phyloP scores from a whole-genome alignment of 2,888 invertebrate species.

The Balanococcus diminutus region DNA sequence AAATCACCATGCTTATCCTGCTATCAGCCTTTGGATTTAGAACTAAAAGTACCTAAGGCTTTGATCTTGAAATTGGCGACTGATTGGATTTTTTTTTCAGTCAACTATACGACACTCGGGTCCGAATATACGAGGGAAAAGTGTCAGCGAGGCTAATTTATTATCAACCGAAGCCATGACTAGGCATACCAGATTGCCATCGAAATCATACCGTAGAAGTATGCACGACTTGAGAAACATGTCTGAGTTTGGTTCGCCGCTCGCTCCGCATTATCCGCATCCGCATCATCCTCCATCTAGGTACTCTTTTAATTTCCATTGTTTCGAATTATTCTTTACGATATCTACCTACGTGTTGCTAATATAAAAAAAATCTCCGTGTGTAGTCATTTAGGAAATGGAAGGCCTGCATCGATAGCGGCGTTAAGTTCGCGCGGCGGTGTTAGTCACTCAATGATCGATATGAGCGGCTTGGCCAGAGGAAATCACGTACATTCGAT shows the following conservation, averaged over 20 bases:
- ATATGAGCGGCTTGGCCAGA: slow-evolving; percentile 51
- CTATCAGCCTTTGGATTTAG: too few relatives aligned
- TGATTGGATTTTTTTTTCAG: slow-evolving; percentile 14
- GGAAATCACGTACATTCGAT: slow-evolving; percentile 56
- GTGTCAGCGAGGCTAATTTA: slow-evolving; percentile 86
- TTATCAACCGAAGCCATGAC: slow-evolving; percentile 62
- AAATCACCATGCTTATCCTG: too few relatives aligned
- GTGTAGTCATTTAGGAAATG: slow-evolving; percentile 55
- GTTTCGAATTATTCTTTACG: background rate
- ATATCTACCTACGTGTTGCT: background rate
- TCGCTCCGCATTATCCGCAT: slow-evolving; percentile 53
- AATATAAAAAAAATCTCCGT: background rate
- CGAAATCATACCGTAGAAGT: slow-evolving; percentile 59
- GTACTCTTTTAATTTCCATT: slow-evolving; percentile 38
- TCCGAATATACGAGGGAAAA: slow-evolving; percentile 66
- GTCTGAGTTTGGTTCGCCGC: slow-evolving; percentile 56
- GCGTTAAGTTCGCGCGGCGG: slow-evolving; percentile 56
- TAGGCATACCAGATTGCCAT: slow-evolving; percentile 57
- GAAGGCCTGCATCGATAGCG: slow-evolving; percentile 58
- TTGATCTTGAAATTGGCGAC: background rate
- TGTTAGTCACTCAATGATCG: slow-evolving; percentile 54
- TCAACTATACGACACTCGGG: slow-evolving; percentile 60
- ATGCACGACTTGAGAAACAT: slow-evolving; percentile 60
- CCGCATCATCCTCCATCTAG: slow-evolving; percentile 56
- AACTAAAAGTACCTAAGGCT: too few relatives aligned